Conservation (phyloP, 2,888 invertebrate genomes). For the Leptopterna dolabrata region DNA sequence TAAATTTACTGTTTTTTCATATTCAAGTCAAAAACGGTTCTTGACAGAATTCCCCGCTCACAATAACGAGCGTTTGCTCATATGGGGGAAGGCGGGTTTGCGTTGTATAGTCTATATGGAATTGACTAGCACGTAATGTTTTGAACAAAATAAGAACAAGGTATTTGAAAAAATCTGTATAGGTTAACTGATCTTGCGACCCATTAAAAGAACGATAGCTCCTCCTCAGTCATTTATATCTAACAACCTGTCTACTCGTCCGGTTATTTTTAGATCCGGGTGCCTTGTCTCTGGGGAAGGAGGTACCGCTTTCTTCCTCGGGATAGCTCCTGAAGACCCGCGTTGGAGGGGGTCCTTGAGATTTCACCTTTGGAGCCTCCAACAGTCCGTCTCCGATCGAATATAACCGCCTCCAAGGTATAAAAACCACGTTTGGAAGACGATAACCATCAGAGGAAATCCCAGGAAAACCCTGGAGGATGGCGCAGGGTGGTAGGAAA, state of each 20-base stretch:
- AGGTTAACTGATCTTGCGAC: not conserved
- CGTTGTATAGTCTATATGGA: no score
- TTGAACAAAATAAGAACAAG: no score
- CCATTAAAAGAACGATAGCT: slow-evolving; percentile 27
- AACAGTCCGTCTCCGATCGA: not conserved
- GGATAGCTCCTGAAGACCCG: not conserved
- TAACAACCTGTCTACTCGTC: slow-evolving; percentile 22
- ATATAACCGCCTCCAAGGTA: not conserved
- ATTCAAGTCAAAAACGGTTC: no score
- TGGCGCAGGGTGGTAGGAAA: not conserved
- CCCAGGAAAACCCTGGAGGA: not conserved
- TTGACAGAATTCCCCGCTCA: no score
- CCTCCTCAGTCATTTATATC: slow-evolving; percentile 32
- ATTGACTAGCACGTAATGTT: no score
- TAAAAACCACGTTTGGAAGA: not conserved
- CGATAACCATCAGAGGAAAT: not conserved
- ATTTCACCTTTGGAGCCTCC: slow-evolving; percentile 4
- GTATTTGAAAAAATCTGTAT: no score
- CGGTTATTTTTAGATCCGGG: slow-evolving; percentile 44
- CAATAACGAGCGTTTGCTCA: no score
- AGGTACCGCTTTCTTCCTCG: slow-evolving; percentile 44
- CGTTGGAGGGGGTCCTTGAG: not conserved
- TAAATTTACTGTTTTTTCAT: no score
- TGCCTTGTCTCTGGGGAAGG: not conserved
- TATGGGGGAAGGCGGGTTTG: no score